A percentile compares a stretch with the other conserved stretches of the same genome.
Evolutionary conservation across 1,140 invertebrate genomes (phyloP).

Genomic region (Dreissena polymorpha): DNA sequence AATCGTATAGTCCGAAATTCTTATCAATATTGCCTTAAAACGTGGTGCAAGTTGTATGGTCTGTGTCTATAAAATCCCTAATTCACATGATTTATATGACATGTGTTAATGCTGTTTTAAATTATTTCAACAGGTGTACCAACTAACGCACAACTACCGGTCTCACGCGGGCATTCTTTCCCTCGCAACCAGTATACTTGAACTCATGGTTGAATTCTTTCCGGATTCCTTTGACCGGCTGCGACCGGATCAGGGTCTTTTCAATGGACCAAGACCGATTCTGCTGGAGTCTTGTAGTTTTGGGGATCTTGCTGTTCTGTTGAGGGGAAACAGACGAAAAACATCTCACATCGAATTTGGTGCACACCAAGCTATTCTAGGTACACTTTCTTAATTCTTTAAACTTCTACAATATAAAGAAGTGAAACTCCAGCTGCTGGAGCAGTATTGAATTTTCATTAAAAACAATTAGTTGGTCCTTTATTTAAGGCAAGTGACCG

Average conservation of each 20-base stretch:
- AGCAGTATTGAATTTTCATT: no score
- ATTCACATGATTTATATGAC: not conserved
- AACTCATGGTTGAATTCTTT: slow-evolving; percentile 65
- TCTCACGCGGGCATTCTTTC: slow-evolving; percentile 68
- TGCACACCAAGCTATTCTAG: slow-evolving; percentile 67
- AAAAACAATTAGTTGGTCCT: no score
- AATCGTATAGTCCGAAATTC: not conserved
- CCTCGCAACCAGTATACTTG: slow-evolving; percentile 66
- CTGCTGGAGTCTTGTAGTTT: slow-evolving; percentile 65
- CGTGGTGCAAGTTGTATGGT: not conserved
- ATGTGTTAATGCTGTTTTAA: not conserved
- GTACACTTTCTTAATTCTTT: not conserved
- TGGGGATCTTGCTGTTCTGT: slow-evolving; percentile 59
- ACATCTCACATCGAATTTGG: slow-evolving; percentile 70
- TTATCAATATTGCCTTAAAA: not conserved
- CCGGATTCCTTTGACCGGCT: slow-evolving; percentile 70
- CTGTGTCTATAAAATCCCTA: not conserved
- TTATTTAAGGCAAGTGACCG: no score
- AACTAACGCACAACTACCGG: slow-evolving; percentile 69
- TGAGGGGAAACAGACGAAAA: slow-evolving; percentile 55
- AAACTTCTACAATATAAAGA: not conserved
- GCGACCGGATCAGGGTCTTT: slow-evolving; percentile 66
- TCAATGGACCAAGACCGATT: slow-evolving; percentile 68
- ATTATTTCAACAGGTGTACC: slow-evolving; percentile 48
- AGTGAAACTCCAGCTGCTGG: not conserved